A percentile compares a stretch with the other conserved stretches of the same genome.
These are phyloP conservation scores for Caenorhabditis uteleia DNA, from an alignment of 2,888 invertebrate species.

Conservation along the genomic window DNA sequence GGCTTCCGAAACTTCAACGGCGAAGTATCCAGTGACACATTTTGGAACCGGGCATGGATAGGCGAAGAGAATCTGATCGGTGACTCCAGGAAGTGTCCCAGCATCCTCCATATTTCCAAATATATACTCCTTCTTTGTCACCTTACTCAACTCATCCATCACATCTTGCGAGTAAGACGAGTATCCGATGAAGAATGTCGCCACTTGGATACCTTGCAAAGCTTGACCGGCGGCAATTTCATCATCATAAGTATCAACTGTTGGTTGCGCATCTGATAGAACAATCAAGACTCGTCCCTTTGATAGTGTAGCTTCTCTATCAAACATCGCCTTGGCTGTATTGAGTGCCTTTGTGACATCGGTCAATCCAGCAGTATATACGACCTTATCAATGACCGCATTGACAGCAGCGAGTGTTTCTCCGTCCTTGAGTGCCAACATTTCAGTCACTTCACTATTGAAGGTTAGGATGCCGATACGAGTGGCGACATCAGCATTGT, in stretches of 20 bases:
- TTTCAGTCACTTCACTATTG: constrained; percentile 7
- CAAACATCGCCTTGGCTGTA: constrained; percentile 8
- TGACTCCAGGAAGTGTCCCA: constrained; percentile 12
- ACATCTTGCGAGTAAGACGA: constrained; percentile 12
- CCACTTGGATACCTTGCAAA: constrained; percentile 6
- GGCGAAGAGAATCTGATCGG: constrained; percentile 12
- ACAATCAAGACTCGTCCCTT: constrained; percentile 17
- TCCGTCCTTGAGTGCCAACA: constrained; percentile 9
- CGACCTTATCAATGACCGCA: constrained; percentile 8
- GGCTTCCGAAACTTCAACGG: constrained; percentile 33
- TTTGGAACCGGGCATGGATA: constrained; percentile 35
- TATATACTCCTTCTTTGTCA: constrained; percentile 21
- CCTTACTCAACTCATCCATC: constrained; percentile 12
- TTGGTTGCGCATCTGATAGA: constrained; percentile 33
- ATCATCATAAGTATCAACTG: constrained; percentile 18
- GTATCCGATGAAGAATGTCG: constrained; percentile 31
- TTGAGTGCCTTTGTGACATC: constrained; percentile 20
- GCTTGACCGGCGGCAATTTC: constrained; percentile 20
- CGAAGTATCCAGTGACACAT: constrained; percentile 33
- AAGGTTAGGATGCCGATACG: constrained; percentile 20
- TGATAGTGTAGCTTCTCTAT: constrained; percentile 3
- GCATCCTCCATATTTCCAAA: constrained; percentile 23
- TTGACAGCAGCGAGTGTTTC: constrained; percentile 12
- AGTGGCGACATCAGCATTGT: constrained; percentile 11
- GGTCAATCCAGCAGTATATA: constrained; percentile 29